Base-by-base conservation (phyloP, 2,888 invertebrate genomes). In the Marasmarcha lunaedactyla region DNA sequence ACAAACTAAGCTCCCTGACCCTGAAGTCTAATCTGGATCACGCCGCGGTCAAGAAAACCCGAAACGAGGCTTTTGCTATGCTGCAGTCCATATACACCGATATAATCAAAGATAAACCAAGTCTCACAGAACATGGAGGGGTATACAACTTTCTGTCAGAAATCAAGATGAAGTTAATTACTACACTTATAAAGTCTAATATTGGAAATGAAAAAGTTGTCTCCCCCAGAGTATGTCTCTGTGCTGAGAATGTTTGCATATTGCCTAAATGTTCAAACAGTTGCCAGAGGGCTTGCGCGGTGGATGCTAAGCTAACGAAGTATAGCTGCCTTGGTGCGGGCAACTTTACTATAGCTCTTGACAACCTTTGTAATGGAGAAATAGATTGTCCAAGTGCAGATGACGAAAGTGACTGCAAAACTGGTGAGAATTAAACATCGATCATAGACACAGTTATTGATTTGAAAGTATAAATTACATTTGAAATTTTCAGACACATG, bases 391-490 rank as follows among this genome's bases (percentile, higher is more conserved):
- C 60, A 1, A 48, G 51, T 15, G 63, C 58, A 15, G 66, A 71
- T 34, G 81, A 81, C 33, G 81, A 81, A 55, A 39, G 44, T 0
- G 39, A 57, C 27, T 81, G 81, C 47, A 52, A 44, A 14, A 55
- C 49, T 51, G 72, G 78, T 70, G 54, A 47, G 36, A 39, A 33
- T 36, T 13, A n/a, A 30, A 30, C 10, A n/a, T 30, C n/a, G n/a
- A 7, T 30, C 3, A 30, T n/a, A 9, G 12, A 26, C 11, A 15
- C n/a, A n/a, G n/a, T n/a, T n/a, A n/a, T n/a, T n/a, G n/a, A n/a
- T n/a, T 36, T 15, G n/a, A 36, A 30, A 30, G 4, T 7, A 30
- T n/a, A n/a, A n/a, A 30, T 30, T n/a, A 9, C n/a, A 39, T 30
- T 35, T 12, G n/a, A n/a, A n/a, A 27, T 44, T 59, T 58, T 34